Evolutionary conservation across 2,113 vertebrate species (phyloP).

Genomic region (Hydrolagus affinis): DNA sequence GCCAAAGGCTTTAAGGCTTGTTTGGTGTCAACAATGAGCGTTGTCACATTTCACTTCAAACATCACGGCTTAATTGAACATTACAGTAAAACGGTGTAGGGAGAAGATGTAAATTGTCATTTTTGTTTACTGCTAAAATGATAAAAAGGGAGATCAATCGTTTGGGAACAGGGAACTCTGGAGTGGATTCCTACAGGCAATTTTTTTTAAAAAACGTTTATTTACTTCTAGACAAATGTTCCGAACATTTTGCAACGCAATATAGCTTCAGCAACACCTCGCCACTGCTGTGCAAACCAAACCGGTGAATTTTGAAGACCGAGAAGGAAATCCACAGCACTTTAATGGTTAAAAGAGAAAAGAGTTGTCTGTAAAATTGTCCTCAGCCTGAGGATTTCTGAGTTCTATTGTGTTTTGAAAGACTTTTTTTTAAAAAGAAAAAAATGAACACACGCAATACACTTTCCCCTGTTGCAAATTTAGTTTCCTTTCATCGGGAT

Average conservation of each 20-base stretch:
- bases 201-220: not conserved
- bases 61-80: constrained; percentile 51
- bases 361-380: not conserved
- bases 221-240: not conserved
- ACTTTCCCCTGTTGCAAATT: not conserved
- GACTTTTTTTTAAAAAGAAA: not conserved
- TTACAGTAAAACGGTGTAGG: constrained; percentile 38
- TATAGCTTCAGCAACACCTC: not conserved
- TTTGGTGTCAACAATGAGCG: constrained; percentile 46
- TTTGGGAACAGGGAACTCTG: not conserved
- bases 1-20: constrained; percentile 48
- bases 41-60: constrained; percentile 51
- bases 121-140: constrained; percentile 5
- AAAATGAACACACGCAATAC: no score
- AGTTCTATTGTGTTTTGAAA: not conserved
- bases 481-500: constrained; percentile 3
- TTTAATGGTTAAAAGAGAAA: not conserved
- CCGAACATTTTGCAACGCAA: not conserved
- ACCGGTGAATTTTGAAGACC: not conserved
- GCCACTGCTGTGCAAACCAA: not conserved
- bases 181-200: constrained; percentile 32
- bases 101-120: constrained; percentile 1
- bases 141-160: not conserved
- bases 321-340: no score
- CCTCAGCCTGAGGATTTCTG: no score